Evolutionary conservation across 2,113 vertebrate genomes (phyloP).

Genomic region (Cavia aperea): DNA sequence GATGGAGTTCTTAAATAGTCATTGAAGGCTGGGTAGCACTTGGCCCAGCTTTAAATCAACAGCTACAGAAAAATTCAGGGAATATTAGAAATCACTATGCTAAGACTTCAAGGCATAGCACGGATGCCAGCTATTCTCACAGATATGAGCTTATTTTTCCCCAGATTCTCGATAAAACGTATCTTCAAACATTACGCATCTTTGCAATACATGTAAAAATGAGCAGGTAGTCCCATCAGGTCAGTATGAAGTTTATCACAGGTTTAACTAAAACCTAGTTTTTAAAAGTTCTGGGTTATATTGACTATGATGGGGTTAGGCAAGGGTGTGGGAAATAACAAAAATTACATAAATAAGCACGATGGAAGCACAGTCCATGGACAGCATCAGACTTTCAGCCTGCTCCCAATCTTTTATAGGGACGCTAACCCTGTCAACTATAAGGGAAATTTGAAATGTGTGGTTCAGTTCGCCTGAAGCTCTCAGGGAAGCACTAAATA

Average conservation of each 20-base stretch:
- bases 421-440: not conserved
- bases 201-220: not conserved
- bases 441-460: not conserved
- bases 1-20: slow-evolving; percentile 8
- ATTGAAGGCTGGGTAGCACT: slow-evolving; percentile 33
- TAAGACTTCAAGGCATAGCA: not conserved
- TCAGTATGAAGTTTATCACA: not conserved
- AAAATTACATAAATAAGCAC: not conserved
- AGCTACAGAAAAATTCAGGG: slow-evolving; percentile 37
- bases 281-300: not conserved
- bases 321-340: not conserved
- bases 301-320: not conserved
- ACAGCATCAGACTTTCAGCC: not conserved
- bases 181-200: slow-evolving; percentile 9
- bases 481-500: not conserved
- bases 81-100: slow-evolving; percentile 16
- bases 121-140: not conserved
- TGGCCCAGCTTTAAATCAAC: slow-evolving; percentile 44
- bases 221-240: not conserved
- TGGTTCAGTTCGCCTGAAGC: not conserved
- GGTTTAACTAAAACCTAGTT: not conserved
- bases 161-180: not conserved
- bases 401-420: not conserved
- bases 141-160: not conserved
- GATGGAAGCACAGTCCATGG: not conserved